Evolutionary conservation across 2,888 invertebrate species (phyloP).

Genomic region (Diarsia rubi): DNA sequence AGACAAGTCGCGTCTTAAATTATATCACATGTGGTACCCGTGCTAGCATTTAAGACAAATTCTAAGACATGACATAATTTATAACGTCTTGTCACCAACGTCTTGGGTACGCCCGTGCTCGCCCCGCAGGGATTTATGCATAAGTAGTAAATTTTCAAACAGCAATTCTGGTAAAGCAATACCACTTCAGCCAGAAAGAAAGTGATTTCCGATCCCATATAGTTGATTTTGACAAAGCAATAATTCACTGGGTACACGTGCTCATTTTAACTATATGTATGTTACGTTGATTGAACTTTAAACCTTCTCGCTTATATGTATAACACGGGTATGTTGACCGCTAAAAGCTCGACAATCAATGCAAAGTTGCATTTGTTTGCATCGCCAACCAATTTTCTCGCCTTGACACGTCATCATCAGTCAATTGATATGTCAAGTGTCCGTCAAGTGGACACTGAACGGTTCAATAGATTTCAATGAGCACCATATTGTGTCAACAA

Average conservation of each 20-base stretch:
- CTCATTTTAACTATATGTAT: background rate
- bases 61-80: no score
- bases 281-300: constrained; percentile 6
- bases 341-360: background rate
- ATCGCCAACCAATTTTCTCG: constrained; percentile 13
- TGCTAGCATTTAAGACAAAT: no score
- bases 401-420: constrained; percentile 15
- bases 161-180: background rate
- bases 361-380: constrained; percentile 33
- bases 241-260: background rate
- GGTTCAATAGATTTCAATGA: constrained; percentile 57
- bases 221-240: background rate
- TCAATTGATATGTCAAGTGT: constrained; percentile 49
- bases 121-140: no score
- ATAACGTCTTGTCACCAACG: no score
- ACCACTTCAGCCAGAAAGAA: background rate
- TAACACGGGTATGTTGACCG: constrained; percentile 8
- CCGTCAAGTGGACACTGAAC: constrained; percentile 38
- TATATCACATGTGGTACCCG: no score
- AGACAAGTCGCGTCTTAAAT: no score
- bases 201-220: background rate
- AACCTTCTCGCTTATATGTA: constrained; percentile 17
- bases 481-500: constrained; percentile 39
- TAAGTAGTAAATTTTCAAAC: background rate
- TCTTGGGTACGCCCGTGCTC: no score